phyloP scores from a whole-genome alignment of 2,888 invertebrate genomes.

The Myathropa florea region DNA sequence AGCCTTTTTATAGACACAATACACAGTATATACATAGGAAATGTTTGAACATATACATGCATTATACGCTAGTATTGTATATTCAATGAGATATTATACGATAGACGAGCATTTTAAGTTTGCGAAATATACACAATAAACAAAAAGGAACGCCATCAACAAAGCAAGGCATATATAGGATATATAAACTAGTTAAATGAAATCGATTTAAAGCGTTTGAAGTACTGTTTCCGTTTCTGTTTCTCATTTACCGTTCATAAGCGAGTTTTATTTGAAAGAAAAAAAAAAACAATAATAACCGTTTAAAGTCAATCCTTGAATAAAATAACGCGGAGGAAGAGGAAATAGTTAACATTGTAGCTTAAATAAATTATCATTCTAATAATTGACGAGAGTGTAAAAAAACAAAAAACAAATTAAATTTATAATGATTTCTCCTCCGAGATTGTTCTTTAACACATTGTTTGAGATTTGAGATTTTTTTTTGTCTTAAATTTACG shows the following conservation, averaged over 20 bases:
- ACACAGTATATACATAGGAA: conserved; percentile 34
- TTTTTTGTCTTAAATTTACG: background rate
- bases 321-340: conserved; percentile 51
- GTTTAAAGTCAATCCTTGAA: conserved; percentile 1
- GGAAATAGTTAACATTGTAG: conserved; percentile 73
- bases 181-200: conserved; percentile 9
- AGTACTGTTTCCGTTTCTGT: conserved; percentile 10
- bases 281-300: background rate
- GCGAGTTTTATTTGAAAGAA: background rate
- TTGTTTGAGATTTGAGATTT: background rate
- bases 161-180: background rate
- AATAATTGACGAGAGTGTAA: background rate
- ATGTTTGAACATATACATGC: conserved; percentile 31
- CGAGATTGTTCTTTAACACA: background rate
- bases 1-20: conserved; percentile 64
- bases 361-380: conserved; percentile 48
- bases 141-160: background rate
- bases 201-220: conserved; percentile 1
- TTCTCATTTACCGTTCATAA: conserved; percentile 4
- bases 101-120: conserved; percentile 25
- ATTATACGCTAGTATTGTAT: conserved; percentile 17
- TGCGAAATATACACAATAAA: conserved; percentile 36
- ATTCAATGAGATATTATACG: background rate
- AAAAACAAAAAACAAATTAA: conserved; percentile 30
- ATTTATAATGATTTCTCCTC: conserved; percentile 44